Evolutionary conservation across 37 sponge, comb jelly and placozoan genomes (phyloP).

Genomic region (Chondrosia reniformis): DNA sequence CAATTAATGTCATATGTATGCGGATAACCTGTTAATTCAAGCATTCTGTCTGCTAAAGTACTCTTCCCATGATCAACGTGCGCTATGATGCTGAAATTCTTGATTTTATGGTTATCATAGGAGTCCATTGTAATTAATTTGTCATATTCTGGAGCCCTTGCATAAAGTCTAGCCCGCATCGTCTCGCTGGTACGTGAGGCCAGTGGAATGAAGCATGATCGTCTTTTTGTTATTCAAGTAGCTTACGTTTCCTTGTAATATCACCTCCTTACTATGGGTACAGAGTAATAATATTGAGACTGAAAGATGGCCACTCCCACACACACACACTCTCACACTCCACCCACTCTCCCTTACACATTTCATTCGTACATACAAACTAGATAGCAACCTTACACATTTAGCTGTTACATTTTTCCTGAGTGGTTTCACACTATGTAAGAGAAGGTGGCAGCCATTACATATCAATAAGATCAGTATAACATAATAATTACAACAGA

Average conservation of each 20-base stretch:
- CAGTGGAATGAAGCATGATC: no score
- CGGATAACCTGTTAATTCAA: constrained; percentile 87
- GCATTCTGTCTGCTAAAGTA: constrained; percentile 92
- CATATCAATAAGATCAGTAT: no score
- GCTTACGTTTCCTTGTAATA: constrained; percentile 81
- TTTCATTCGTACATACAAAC: not conserved
- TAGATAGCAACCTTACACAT: constrained; percentile 59
- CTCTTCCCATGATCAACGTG: constrained; percentile 99
- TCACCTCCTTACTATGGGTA: constrained; percentile 88
- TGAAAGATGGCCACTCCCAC: no score
- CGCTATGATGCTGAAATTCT: constrained; percentile 95
- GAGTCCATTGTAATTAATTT: no score
- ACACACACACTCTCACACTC: no score
- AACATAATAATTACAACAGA: no score
- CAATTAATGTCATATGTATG: no score
- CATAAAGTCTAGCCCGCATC: no score
- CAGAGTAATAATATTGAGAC: no score
- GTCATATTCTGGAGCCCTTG: no score
- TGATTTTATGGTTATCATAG: constrained; percentile 45
- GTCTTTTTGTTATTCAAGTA: constrained; percentile 79
- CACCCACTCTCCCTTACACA: no score
- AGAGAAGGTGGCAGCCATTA: not conserved
- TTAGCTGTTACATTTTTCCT: constrained; percentile 89
- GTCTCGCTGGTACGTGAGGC: no score
- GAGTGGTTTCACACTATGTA: constrained; percentile 61